These are phyloP conservation scores for Drosophila dives DNA, from an alignment of 2,888 invertebrate species.

Conservation along the genomic window DNA sequence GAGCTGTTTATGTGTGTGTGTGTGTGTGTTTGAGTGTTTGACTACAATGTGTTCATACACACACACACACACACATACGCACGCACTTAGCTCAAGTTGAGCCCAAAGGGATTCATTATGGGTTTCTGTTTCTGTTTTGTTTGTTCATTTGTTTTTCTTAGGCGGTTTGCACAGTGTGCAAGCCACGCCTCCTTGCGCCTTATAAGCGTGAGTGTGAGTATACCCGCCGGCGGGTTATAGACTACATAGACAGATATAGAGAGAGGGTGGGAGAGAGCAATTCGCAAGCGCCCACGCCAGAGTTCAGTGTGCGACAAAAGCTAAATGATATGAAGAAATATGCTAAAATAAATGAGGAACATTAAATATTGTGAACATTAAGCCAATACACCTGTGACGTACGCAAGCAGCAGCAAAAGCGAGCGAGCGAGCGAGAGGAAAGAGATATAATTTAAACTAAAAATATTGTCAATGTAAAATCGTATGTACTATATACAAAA, in stretches of 20 bases:
- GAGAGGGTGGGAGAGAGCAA: not conserved
- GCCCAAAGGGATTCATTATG: conserved; percentile 42
- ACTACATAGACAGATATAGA: conserved; percentile 21
- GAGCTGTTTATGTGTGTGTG: conserved; percentile 10
- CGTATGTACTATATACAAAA: conserved; percentile 69
- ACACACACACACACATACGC: conserved; percentile 28
- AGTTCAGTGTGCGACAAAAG: conserved; percentile 39
- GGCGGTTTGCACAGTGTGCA: conserved; percentile 55
- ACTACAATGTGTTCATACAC: conserved; percentile 1
- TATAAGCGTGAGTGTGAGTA: conserved; percentile 44
- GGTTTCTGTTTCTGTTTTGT: conserved; percentile 26
- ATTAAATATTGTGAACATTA: conserved; percentile 29
- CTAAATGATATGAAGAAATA: conserved; percentile 46
- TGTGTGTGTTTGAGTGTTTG: not conserved
- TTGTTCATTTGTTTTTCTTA: conserved; percentile 22
- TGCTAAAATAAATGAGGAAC: conserved; percentile 7
- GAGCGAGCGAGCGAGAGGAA: conserved; percentile 15
- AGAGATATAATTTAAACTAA: conserved; percentile 58
- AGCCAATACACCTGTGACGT: conserved; percentile 15
- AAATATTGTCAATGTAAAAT: conserved; percentile 77
- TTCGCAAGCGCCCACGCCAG: conserved; percentile 11
- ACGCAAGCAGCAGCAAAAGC: conserved; percentile 10
- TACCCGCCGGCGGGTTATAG: conserved; percentile 79
- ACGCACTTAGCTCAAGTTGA: conserved; percentile 31
- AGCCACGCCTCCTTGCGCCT: conserved; percentile 51